Percentiles rank a stretch among this genome's conserved stretches.
Evolutionary conservation across 2,797 vertebrate species (phyloP).

Genomic region (Podargus strigoides): DNA sequence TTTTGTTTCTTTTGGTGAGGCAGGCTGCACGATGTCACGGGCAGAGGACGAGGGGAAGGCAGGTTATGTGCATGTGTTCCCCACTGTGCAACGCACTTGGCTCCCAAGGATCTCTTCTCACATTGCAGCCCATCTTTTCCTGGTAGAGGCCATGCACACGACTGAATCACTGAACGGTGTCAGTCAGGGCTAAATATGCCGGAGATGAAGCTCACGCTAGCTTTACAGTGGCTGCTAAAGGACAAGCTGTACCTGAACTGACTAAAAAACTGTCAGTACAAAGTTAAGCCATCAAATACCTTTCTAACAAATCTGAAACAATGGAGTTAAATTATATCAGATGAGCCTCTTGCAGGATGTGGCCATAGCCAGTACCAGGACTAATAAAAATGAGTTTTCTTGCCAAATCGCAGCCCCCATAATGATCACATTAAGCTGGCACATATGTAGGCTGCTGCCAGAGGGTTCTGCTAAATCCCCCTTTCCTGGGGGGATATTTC

Average conservation of each 20-base stretch:
- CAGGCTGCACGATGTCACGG: rapidly evolving
- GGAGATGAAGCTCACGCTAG: background rate
- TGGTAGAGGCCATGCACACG: background rate
- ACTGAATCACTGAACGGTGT: background rate
- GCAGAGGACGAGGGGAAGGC: rapidly evolving
- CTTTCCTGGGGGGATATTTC: background rate
- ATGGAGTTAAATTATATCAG: background rate
- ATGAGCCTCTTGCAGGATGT: background rate
- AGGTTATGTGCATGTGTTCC: background rate
- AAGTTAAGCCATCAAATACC: background rate
- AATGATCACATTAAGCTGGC: background rate
- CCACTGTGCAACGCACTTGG: rapidly evolving
- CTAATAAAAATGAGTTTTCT: background rate
- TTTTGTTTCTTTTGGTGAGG: background rate
- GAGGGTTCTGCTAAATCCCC: background rate
- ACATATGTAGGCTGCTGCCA: background rate
- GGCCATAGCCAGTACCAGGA: background rate
- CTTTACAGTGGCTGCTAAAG: background rate
- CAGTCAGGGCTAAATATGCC: background rate
- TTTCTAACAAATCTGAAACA: background rate
- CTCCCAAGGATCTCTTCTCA: background rate
- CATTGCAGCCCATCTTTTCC: background rate
- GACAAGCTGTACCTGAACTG: background rate
- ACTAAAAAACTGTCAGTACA: background rate
- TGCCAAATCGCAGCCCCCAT: background rate